Evolutionary conservation across 2,888 invertebrate genomes (phyloP), one percentile per base, ranked within the genome.

Genomic region (Lagria hirta): DNA sequence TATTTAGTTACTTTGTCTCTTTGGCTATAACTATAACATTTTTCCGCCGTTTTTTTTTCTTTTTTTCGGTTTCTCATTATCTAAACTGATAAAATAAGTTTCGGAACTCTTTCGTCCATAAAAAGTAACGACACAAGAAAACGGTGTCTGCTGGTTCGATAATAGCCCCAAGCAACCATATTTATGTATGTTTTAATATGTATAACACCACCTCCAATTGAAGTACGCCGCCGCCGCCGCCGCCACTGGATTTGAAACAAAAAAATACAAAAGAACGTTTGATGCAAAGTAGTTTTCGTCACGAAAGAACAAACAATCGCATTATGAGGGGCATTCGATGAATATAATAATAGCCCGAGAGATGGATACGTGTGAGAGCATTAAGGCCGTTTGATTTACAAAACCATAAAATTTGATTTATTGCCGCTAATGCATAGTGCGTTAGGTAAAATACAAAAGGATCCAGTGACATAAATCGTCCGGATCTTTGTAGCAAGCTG

Each of bases 371-470:
- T 61, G 66, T 57, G 61, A 64, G 61, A 57, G 65, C 68, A 68
- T 68, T 67, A 67, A 63, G 62, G 57, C 66, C 62, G 65, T 70
- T 72, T 72, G 72, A 72, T 72, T 71, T 71, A 70, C 69, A 68
- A 71, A 71, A 70, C 69, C 70, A 71, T 71, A 71, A 72, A 72
- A 71, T 71, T n/a, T 70, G 71, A 72, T 72, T 71, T 72, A 71
- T 71, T 65, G 66, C 67, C 59, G 61, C 66, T 70, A 70, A 71
- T 71, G 69, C 64, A 66, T 68, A 67, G 68, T 69, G 69, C 67
- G 70, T 68, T 70, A 69, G 68, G 70, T 68, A 64, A 69, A 69
- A 69, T 61, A 70, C 70, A 70, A 70, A 70, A 69, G 70, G 65
- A 65, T 61, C 67, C 64, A 67, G 66, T 68, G 68, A 69, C 69